Percentiles rank a stretch among this genome's conserved stretches.
These are phyloP conservation scores for Operophtera brumata DNA, from an alignment of 2,888 invertebrate genomes.

Conservation along the genomic window DNA sequence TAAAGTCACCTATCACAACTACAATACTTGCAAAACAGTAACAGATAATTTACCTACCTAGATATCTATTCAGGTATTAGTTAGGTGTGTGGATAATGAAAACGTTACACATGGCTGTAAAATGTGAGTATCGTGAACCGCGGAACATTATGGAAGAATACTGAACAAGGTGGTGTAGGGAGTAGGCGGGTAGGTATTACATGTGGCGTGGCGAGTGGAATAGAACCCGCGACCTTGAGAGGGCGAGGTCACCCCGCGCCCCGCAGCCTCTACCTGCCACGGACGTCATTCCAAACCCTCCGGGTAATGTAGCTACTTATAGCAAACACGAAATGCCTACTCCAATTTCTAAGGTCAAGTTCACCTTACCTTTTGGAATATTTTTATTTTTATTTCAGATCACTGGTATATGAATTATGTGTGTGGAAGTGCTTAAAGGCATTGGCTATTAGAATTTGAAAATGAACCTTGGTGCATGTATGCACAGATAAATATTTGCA, in stretches of 20 bases:
- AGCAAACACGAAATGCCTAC: conserved; percentile 35
- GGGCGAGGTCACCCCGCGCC: conserved; percentile 64
- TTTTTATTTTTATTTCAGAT: conserved; percentile 12
- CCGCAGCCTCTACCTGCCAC: conserved; percentile 58
- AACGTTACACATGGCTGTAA: conserved; percentile 18
- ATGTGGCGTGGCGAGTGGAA: conserved; percentile 64
- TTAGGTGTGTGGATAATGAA: conserved; percentile 1
- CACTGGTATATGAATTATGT: background rate
- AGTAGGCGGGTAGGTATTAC: conserved; percentile 43
- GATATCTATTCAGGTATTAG: too few relatives aligned
- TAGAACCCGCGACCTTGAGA: conserved; percentile 70
- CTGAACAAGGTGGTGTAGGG: conserved; percentile 38
- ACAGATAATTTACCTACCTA: too few relatives aligned
- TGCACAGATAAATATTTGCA: too few relatives aligned
- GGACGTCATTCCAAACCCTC: conserved; percentile 59
- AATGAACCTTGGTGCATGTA: too few relatives aligned
- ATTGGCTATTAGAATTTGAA: too few relatives aligned
- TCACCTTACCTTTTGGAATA: conserved; percentile 22
- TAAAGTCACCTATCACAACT: too few relatives aligned
- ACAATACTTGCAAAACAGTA: too few relatives aligned
- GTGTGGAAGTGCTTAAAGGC: background rate
- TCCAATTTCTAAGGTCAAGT: conserved; percentile 31
- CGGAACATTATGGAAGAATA: conserved; percentile 62
- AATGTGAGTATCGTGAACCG: conserved; percentile 36
- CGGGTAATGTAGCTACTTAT: conserved; percentile 22